A percentile compares a stretch with the other conserved stretches of the same genome.
These are phyloP conservation scores for Drosophila infuscata DNA, from an alignment of 2,888 invertebrate genomes.

Conservation along the genomic window DNA sequence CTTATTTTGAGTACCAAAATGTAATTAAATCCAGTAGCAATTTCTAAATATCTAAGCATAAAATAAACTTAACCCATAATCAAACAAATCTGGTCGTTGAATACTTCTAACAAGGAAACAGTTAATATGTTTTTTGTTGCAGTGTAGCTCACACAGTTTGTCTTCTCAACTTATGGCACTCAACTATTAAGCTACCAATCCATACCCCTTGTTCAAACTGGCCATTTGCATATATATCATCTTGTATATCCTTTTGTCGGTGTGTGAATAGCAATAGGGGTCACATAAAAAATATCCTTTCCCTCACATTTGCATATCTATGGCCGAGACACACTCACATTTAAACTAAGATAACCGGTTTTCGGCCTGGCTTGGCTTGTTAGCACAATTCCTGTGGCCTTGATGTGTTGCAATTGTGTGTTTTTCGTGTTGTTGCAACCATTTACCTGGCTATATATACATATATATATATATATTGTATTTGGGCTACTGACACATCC, in stretches of 20 bases:
- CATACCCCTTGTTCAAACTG: conserved; percentile 31
- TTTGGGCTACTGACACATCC: conserved; percentile 21
- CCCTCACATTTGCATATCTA: conserved; percentile 53
- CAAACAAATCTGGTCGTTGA: not conserved
- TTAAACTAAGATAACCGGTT: conserved; percentile 54
- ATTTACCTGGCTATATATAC: conserved; percentile 15
- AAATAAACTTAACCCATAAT: not conserved
- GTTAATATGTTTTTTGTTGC: too few relatives aligned
- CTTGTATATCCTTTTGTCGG: conserved; percentile 70
- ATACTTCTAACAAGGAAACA: not conserved
- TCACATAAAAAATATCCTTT: conserved; percentile 49
- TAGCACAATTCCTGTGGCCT: conserved; percentile 44
- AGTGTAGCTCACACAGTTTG: conserved; percentile 9
- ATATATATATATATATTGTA: not conserved
- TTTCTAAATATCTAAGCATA: not conserved
- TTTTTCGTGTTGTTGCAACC: conserved; percentile 14
- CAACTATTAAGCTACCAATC: conserved; percentile 50
- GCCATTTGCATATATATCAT: conserved; percentile 77
- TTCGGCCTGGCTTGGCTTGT: conserved; percentile 38
- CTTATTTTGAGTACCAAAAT: not conserved
- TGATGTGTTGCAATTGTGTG: conserved; percentile 49
- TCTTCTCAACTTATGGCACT: conserved; percentile 42
- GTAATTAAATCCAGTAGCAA: not conserved
- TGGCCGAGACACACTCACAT: conserved; percentile 38
- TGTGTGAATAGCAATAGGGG: conserved; percentile 58